A percentile compares a stretch with the other conserved stretches of the same genome.
These are phyloP conservation scores for Bugulina stolonifera DNA, from an alignment of 2,888 invertebrate species.

Conservation along the genomic window DNA sequence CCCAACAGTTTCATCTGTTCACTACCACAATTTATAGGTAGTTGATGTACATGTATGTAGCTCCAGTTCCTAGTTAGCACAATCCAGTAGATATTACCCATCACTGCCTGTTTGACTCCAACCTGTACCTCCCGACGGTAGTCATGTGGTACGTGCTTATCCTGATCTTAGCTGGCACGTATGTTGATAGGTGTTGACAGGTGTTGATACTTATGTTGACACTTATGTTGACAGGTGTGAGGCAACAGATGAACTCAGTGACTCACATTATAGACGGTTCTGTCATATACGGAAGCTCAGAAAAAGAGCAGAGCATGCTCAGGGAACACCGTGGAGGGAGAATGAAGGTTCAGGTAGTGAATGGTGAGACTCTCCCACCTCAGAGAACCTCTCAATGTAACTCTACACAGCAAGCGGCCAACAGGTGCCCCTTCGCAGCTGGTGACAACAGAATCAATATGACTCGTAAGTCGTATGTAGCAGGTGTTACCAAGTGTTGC, in stretches of 20 bases:
- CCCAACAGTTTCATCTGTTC: too few species aligned
- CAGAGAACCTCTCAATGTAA: background rate
- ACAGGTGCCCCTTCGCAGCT: background rate
- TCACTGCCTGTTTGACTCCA: too few species aligned
- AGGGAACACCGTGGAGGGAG: background rate
- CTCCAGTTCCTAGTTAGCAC: too few species aligned
- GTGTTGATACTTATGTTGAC: too few species aligned
- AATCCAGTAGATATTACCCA: too few species aligned
- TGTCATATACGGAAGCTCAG: background rate
- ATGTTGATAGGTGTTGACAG: too few species aligned
- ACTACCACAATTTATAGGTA: too few species aligned
- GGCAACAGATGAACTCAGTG: background rate
- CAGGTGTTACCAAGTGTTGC: too few species aligned
- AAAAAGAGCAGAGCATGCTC: background rate
- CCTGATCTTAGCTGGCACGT: too few species aligned
- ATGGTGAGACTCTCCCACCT: background rate
- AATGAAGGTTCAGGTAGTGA: background rate
- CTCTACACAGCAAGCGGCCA: background rate
- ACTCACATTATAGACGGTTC: conserved; percentile 6
- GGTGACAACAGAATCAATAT: conserved; percentile 15
- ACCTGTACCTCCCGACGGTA: too few species aligned
- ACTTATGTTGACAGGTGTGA: background rate
- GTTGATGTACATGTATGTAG: too few species aligned
- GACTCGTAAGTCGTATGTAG: background rate
- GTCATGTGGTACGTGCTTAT: too few species aligned